These are phyloP conservation scores for Anaspis maculata DNA, from an alignment of 2,888 invertebrate genomes.

Conservation along the genomic window DNA sequence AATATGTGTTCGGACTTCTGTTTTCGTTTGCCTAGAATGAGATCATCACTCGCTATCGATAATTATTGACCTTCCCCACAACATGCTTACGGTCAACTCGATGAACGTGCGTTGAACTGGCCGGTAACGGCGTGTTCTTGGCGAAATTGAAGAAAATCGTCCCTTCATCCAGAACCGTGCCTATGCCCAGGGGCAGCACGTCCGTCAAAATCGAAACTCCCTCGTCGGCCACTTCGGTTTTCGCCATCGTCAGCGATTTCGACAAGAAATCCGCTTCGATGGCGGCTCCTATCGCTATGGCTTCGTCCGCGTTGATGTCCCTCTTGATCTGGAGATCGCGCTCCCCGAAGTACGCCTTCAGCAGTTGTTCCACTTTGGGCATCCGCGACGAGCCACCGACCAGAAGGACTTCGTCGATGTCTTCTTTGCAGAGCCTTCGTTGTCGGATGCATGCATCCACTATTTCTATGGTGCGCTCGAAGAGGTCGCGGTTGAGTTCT, in stretches of 20 bases:
- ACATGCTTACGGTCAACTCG: no score
- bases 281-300: slow-evolving; percentile 19
- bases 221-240: slow-evolving; percentile 1
- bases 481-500: slow-evolving; percentile 10
- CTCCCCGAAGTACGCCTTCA: slow-evolving; percentile 12
- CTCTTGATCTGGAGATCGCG: slow-evolving; percentile 11
- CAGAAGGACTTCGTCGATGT: slow-evolving; percentile 17
- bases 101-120: slow-evolving; percentile 1
- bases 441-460: slow-evolving; percentile 14
- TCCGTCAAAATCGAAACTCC: slow-evolving; percentile 12
- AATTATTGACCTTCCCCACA: no score
- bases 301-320: slow-evolving; percentile 18
- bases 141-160: slow-evolving; percentile 13
- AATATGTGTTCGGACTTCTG: slow-evolving; percentile 3
- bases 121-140: slow-evolving; percentile 15
- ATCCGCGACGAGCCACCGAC: slow-evolving; percentile 17
- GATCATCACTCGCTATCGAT: no score
- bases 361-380: slow-evolving; percentile 12
- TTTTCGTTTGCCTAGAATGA: slow-evolving; percentile 1
- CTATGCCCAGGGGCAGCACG: slow-evolving; percentile 18
- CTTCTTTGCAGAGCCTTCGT: slow-evolving; percentile 8
- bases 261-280: slow-evolving; percentile 14
- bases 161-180: slow-evolving; percentile 13
- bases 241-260: no score
- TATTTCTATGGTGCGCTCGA: slow-evolving; percentile 10